Base-by-base conservation (phyloP, 2,888 invertebrate species). In the Erebia aethiops region DNA sequence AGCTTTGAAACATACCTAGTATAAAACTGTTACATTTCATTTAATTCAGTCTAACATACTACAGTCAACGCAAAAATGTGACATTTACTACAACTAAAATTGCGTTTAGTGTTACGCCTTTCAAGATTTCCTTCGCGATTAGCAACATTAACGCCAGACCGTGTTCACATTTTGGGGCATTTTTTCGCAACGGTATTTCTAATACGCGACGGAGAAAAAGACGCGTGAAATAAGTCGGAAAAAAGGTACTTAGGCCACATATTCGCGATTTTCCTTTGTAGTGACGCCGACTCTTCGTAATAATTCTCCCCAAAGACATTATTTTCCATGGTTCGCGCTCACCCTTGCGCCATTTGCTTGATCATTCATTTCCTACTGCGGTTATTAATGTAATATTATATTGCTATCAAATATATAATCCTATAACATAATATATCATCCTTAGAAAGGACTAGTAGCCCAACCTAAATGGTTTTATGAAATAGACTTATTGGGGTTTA, bases 151-250 rank as follows among this genome's bases (percentile, higher is more conserved):
- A 74, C 72, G 71, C 67, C 70, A 72, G 72, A 70, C 75, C 71
- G 72, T 75, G 74, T 77, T 74, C 75, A 58, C 75, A 69, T 75
- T 79, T 76, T 67, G 77, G 72, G 76, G 72, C 79, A 78, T 87
- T 89, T 88, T 88, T 87, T 88, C 82, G 77, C 77, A 64, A 74
- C 77, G 76, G 75, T 77, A 76, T 78, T 78, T 74, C 77, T 77
- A 80, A 77, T 68, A 75, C 71, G 75, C 77, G 78, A 72, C 76
- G 75, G 80, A 54, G 81, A 80, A 82, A 86, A 84, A 83, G 85
- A 81, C 76, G 82, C 80, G 82, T 87, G 84, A 87, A 91, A 87
- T 89, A 90, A 87, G 85, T 87, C 82, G 87, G 87, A 87, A 89
- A 66, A 84, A 89, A 89, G 87, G 84, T 87, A 90, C 88, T 91